Evolutionary conservation across 1,140 invertebrate species (phyloP).

Genomic region (Maconellicoccus hirsutus): DNA sequence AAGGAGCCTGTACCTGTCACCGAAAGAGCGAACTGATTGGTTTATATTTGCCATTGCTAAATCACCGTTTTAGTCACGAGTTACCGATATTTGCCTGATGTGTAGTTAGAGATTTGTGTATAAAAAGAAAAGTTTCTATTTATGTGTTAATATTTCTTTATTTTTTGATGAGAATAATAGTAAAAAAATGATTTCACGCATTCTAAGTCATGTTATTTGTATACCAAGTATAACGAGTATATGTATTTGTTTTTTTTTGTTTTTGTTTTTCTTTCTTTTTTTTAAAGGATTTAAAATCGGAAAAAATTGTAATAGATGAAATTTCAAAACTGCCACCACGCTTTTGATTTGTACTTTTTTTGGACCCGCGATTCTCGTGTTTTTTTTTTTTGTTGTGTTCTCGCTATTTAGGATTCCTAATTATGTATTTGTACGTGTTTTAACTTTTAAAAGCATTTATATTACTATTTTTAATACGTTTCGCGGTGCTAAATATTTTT

Average conservation of each 20-base stretch:
- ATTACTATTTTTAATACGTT: conserved; percentile 5
- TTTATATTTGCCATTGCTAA: conserved; percentile 17
- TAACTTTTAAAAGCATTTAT: conserved; percentile 16
- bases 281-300: too few relatives aligned
- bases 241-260: too few relatives aligned
- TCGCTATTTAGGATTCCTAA: conserved; percentile 12
- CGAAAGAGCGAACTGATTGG: not conserved
- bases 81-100: conserved; percentile 14
- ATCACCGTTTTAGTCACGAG: conserved; percentile 21
- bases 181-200: conserved; percentile 10
- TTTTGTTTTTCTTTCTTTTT: too few relatives aligned
- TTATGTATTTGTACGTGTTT: not conserved
- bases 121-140: conserved; percentile 14
- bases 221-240: too few relatives aligned
- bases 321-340: not conserved
- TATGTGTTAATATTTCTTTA: not conserved
- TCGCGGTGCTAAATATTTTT: conserved; percentile 14
- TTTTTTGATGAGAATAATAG: not conserved
- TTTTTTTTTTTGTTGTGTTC: not conserved
- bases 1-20: not conserved
- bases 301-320: not conserved
- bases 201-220: conserved; percentile 12
- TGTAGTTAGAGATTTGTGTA: not conserved
- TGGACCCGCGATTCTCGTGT: not conserved
- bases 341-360: not conserved